These are phyloP conservation scores for Drosophila arizonae DNA, from an alignment of 1,140 invertebrate genomes.

Conservation along the genomic window DNA sequence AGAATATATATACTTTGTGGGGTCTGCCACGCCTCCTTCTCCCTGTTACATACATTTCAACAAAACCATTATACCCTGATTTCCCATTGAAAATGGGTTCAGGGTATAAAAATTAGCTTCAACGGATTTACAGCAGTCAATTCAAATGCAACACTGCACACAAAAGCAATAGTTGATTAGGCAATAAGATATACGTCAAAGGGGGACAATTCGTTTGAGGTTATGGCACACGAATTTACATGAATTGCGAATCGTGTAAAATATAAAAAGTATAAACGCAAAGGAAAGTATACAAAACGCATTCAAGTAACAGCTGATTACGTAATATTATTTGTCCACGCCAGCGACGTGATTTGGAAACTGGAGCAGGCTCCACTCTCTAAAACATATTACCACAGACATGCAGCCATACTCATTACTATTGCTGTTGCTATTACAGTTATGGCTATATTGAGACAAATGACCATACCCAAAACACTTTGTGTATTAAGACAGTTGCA, in stretches of 20 bases:
- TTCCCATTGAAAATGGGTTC: slow-evolving; percentile 67
- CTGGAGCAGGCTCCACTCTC: slow-evolving; percentile 57
- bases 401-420: slow-evolving; percentile 31
- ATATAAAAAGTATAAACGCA: slow-evolving; percentile 22
- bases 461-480: too few species aligned
- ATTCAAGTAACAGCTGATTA: slow-evolving; percentile 71
- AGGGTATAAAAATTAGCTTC: slow-evolving; percentile 6
- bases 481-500: too few species aligned
- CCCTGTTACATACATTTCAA: too few species aligned
- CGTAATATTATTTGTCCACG: slow-evolving; percentile 71
- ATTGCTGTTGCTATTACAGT: slow-evolving; percentile 11
- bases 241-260: slow-evolving; percentile 59
- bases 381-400: slow-evolving; percentile 38
- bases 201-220: slow-evolving; percentile 36
- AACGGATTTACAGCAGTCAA: slow-evolving; percentile 7
- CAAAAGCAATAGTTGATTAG: slow-evolving; percentile 39
- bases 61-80: too few species aligned
- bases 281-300: slow-evolving; percentile 35
- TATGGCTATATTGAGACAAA: slow-evolving; percentile 25
- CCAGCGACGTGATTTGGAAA: slow-evolving; percentile 71
- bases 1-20: too few species aligned
- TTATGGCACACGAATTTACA: slow-evolving; percentile 69
- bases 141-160: slow-evolving; percentile 43
- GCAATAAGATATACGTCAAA: slow-evolving; percentile 72
- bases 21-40: too few species aligned